A percentile compares a stretch with the other conserved stretches of the same genome.
Conservation (phyloP, 2,888 invertebrate genomes). For the Mythimna vitellina region DNA sequence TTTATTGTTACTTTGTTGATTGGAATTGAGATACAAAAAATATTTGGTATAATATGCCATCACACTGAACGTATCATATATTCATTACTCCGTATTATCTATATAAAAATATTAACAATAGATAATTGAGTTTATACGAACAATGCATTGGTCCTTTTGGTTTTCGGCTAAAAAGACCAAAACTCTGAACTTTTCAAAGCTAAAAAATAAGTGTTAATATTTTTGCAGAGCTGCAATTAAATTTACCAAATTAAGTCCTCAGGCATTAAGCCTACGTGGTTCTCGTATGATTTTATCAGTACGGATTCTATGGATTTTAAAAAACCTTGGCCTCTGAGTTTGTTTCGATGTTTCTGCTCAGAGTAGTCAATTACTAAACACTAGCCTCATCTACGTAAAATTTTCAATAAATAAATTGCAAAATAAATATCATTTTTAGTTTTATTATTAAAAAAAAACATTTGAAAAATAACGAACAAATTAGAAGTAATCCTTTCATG, state of each 20-base stretch:
- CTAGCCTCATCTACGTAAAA: too few species aligned
- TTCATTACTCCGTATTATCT: too few species aligned
- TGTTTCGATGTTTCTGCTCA: too few species aligned
- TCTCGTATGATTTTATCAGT: too few species aligned
- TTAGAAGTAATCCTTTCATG: not conserved
- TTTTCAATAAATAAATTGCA: too few species aligned
- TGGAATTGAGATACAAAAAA: slow-evolving; percentile 18
- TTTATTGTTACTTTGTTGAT: slow-evolving; percentile 50
- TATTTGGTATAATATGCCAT: not conserved
- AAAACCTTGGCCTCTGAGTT: too few species aligned
- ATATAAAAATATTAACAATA: too few species aligned
- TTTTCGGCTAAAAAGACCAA: not conserved
- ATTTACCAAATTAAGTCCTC: too few species aligned
- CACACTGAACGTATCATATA: not conserved
- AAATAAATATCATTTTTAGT: not conserved
- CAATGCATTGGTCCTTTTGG: slow-evolving; percentile 9
- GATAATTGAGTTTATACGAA: not conserved
- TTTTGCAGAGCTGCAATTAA: not conserved
- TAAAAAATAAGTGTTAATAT: not conserved
- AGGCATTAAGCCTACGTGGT: too few species aligned
- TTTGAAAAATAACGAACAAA: slow-evolving; percentile 22
- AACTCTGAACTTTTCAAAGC: not conserved
- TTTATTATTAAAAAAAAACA: not conserved
- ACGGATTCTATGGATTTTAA: too few species aligned
- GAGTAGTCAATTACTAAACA: too few species aligned